Percentiles rank a stretch among this genome's conserved stretches.
These are phyloP conservation scores for Rhysida immarginata DNA, from an alignment of 1,140 invertebrate genomes.

Conservation along the genomic window DNA sequence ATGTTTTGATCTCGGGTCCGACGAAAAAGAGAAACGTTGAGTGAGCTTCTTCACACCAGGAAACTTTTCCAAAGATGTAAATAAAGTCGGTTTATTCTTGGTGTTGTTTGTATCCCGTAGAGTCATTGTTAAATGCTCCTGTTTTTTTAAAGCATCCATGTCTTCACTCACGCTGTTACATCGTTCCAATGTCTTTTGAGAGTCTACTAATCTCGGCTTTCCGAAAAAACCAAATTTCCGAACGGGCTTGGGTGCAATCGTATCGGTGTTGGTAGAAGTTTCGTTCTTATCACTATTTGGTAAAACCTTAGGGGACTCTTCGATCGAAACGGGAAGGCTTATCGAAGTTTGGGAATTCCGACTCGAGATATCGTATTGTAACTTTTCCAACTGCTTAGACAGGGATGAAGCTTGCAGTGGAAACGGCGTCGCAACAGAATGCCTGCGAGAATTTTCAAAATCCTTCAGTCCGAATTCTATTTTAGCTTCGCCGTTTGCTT, in stretches of 20 bases:
- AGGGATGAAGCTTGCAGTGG: no score
- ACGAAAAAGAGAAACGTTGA: not conserved
- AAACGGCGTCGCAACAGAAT: no score
- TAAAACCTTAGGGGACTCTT: not conserved
- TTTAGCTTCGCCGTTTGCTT: no score
- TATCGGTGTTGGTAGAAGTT: not conserved
- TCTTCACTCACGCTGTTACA: not conserved
- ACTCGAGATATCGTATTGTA: no score
- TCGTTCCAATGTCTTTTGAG: not conserved
- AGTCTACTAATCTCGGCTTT: not conserved
- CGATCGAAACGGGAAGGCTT: no score
- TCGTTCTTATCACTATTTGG: not conserved
- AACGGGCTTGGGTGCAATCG: not conserved
- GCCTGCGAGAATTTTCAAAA: no score
- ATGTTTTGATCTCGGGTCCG: not conserved
- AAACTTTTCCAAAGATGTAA: not conserved
- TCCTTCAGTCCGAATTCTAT: no score
- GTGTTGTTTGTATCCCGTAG: not conserved
- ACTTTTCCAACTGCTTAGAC: no score
- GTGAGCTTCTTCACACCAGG: not conserved
- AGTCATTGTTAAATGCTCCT: not conserved
- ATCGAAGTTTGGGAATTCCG: no score
- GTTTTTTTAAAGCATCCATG: not conserved
- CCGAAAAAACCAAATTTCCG: not conserved
- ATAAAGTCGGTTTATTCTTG: not conserved